Base-by-base conservation (phyloP, 2,797 vertebrate species). In the Hephaestus fuliginosus region DNA sequence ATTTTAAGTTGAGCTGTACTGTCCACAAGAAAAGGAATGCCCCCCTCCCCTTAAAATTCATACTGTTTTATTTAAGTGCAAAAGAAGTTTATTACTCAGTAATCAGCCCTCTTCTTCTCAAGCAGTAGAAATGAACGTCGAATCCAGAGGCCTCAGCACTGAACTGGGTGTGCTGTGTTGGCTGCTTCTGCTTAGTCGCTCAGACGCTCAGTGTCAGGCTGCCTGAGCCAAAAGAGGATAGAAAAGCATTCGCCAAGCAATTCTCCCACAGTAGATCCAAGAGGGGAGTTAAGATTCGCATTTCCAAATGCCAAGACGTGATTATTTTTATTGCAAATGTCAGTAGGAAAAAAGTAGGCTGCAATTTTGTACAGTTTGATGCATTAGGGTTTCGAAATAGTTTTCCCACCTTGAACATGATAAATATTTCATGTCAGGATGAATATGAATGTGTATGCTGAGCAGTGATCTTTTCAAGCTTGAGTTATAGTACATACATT, bases 251-350 rank as follows among this genome's bases (percentile, higher is more conserved):
- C 13, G 48, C 53, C 2, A 18, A 76, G 78, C 8, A 1, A 53
- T 84, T 83, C 83, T 81, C 78, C 55, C 67, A 71, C 52, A 28
- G 76, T 17, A 70, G 77, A 85, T 84, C 85, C 83, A 86, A 85
- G 70, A 75, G 36, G 52, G 46, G 57, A 84, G 74, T 80, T 74
- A 78, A 81, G 81, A 89, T 88, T 82, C 87, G 52, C 81, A 89
- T 89, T 88, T 88, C 30, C 79, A 89, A 89, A 90, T 90, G 90
- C 88, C 90, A 91, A 80, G 82, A 88, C 1, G 33, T 65, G 73
- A 87, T 88, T 88, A 83, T 89, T 91, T 88, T 88, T 83, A 80
- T 83, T 88, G 70, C 67, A 91, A 88, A 92, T 90, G 88, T 90
- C 88, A 88, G 62, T 67, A 65, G 76, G 46, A 30, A 57, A n/a